These are phyloP conservation scores for Brachymystax lenok DNA, from an alignment of 2,797 vertebrate genomes.

Conservation along the genomic window DNA sequence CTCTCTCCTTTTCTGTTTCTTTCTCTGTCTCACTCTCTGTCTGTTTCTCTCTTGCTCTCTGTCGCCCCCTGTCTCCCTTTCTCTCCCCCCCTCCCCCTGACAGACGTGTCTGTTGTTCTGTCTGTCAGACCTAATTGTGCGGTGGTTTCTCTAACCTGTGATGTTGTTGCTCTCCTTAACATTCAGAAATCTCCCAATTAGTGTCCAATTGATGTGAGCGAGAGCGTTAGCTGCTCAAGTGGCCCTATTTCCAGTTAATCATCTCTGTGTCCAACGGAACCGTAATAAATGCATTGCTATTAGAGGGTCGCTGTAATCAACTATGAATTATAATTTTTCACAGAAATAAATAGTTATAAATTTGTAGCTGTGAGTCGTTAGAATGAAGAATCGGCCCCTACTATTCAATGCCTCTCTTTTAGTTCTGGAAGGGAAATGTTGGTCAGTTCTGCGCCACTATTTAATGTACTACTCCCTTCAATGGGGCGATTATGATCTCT, in stretches of 20 bases:
- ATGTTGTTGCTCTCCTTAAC: too few species aligned
- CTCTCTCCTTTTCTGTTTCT: slow-evolving; percentile 27
- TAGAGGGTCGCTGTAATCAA: slow-evolving; percentile 68
- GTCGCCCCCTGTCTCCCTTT: background rate
- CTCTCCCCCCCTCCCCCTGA: slow-evolving; percentile 29
- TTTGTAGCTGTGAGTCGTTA: slow-evolving; percentile 57
- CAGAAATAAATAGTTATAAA: slow-evolving; percentile 67
- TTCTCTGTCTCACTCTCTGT: background rate
- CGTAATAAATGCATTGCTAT: slow-evolving; percentile 49
- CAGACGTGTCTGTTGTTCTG: background rate
- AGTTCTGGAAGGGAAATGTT: slow-evolving; percentile 50
- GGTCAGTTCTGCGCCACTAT: slow-evolving; percentile 51
- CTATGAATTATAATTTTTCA: slow-evolving; percentile 66
- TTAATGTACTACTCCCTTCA: slow-evolving; percentile 65
- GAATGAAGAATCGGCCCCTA: slow-evolving; percentile 38
- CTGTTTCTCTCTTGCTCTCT: too few species aligned
- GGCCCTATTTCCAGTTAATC: slow-evolving; percentile 5
- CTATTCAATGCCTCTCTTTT: slow-evolving; percentile 58
- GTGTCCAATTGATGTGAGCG: slow-evolving; percentile 50
- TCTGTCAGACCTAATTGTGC: background rate
- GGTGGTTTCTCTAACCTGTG: too few species aligned
- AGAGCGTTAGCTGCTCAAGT: background rate
- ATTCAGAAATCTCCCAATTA: slow-evolving; percentile 42
- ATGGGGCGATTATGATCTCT: slow-evolving; percentile 71
- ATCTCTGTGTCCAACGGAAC: slow-evolving; percentile 19